Evolutionary conservation across 2,113 vertebrate genomes (phyloP), one percentile per base, ranked within the genome.

Genomic region (Hyperoodon ampullatus): DNA sequence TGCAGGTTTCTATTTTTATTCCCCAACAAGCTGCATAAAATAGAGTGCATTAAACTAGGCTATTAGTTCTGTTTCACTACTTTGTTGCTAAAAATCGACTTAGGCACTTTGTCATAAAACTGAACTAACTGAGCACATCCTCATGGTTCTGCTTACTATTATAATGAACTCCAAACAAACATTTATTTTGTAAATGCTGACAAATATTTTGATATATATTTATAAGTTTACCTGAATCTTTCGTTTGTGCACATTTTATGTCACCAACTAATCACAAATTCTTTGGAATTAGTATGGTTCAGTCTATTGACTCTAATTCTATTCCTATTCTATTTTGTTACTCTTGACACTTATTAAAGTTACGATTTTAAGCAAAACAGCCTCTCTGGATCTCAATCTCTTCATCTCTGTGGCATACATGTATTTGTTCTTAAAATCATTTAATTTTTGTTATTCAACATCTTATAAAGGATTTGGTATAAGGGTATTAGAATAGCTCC

Each of bases 1-100:
- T 88, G 89, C 16, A 71, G 24, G 30, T 89, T 95, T 95, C 77
- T 88, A 63, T 42, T 93, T 90, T 14, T 42, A 93, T 81, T 89
- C 61, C 53, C 60, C 77, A 85, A 7, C 14, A 85, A 66, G 9
- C 2, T 55, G n/a, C 77, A 75, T 93, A 90, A 90, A 96, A 84
- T 39, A 72, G 26, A 82, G 6, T 55, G 6, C 12, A 90, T 88
- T 84, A 85, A 47, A 53, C 53, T 71, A 77, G 61, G 6, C 24
- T 80, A 39, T 35, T 66, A 77, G 18, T 39, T 85, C 19, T 72
- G 10, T 91, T 93, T 91, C 30, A 89, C 18, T 82, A 2, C 4
- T 95, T 94, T 61, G 24, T 82, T 92, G 78, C 50, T 65, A 78
- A 92, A 94, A 90, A 82, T 42, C 6, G 2, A 72, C 28, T 71